phyloP scores from a whole-genome alignment of 1,140 invertebrate species.

The Charaxes varanes region DNA sequence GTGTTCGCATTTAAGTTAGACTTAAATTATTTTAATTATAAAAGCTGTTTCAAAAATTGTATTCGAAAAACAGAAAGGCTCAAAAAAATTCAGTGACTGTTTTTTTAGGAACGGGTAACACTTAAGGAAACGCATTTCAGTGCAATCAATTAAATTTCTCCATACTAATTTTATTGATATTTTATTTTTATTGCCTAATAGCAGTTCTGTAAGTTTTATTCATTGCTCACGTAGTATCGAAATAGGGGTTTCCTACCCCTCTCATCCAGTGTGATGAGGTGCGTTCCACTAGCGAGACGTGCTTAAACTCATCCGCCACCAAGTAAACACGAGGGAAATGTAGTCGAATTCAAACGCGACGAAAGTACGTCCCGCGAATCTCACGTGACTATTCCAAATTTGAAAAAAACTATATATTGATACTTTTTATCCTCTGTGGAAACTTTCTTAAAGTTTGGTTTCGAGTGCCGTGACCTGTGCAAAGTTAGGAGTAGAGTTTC shows the following conservation, averaged over 20 bases:
- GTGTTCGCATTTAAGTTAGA: too few relatives aligned
- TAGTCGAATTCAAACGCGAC: constrained; percentile 34
- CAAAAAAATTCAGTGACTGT: too few relatives aligned
- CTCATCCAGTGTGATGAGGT: constrained; percentile 37
- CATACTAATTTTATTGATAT: too few relatives aligned
- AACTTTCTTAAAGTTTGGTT: constrained; percentile 13
- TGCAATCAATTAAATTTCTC: too few relatives aligned
- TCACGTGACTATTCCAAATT: constrained; percentile 20
- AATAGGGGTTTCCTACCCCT: constrained; percentile 55
- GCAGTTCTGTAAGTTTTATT: constrained; percentile 22
- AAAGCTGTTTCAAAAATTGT: background rate
- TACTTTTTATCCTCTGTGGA: constrained; percentile 10
- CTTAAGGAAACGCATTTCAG: too few relatives aligned
- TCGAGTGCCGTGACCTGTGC: constrained; percentile 32
- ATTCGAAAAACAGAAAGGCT: background rate
- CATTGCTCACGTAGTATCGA: constrained; percentile 48
- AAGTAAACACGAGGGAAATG: constrained; percentile 52
- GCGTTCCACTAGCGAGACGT: constrained; percentile 24
- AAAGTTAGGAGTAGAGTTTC: constrained; percentile 22
- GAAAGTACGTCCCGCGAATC: constrained; percentile 26
- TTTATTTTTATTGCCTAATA: background rate
- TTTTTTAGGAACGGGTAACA: too few relatives aligned
- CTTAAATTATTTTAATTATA: too few relatives aligned
- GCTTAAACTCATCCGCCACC: constrained; percentile 9
- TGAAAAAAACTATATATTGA: constrained; percentile 14